A percentile compares a stretch with the other conserved stretches of the same genome.
phyloP scores from a whole-genome alignment of 23 tunicate genomes.

The Ciona savignyi region DNA sequence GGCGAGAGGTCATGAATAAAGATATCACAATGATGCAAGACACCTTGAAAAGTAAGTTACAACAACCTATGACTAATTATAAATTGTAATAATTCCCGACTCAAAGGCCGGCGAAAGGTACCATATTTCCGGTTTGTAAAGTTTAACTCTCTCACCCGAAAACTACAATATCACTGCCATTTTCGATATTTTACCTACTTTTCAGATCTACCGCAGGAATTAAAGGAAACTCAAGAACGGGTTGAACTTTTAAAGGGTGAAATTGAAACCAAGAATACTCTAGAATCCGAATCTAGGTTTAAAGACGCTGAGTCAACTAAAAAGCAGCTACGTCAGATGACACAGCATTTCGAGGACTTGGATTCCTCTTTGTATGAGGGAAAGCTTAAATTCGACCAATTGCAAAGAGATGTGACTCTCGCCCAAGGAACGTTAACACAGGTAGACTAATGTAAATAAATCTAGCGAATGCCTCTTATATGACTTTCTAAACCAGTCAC shows the following conservation, averaged over 20 bases:
- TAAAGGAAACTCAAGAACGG: constrained; percentile 69
- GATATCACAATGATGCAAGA: constrained; percentile 46
- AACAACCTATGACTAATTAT: too few species aligned
- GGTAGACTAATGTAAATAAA: neutral
- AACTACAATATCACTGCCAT: too few species aligned
- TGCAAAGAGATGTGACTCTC: constrained; percentile 2
- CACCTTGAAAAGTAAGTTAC: constrained; percentile 38
- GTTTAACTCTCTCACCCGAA: too few species aligned
- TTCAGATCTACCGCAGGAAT: constrained; percentile 75
- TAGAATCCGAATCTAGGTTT: constrained; percentile 50
- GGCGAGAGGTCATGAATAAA: constrained; percentile 55
- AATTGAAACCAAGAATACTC: constrained; percentile 19
- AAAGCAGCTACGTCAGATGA: constrained; percentile 28
- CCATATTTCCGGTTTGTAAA: too few species aligned
- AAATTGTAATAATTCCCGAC: too few species aligned
- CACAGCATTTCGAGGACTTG: constrained; percentile 28
- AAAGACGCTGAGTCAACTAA: constrained; percentile 47
- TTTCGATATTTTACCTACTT: neutral
- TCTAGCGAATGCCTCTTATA: too few species aligned
- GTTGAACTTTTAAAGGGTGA: constrained; percentile 50
- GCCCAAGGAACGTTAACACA: constrained; percentile 12
- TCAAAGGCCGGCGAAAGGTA: too few species aligned
- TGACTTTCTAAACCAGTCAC: too few species aligned
- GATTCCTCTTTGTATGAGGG: constrained; percentile 6
- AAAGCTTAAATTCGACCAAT: neutral